phyloP scores from a whole-genome alignment of 23 tunicate genomes.

The Ascidia mentula region DNA sequence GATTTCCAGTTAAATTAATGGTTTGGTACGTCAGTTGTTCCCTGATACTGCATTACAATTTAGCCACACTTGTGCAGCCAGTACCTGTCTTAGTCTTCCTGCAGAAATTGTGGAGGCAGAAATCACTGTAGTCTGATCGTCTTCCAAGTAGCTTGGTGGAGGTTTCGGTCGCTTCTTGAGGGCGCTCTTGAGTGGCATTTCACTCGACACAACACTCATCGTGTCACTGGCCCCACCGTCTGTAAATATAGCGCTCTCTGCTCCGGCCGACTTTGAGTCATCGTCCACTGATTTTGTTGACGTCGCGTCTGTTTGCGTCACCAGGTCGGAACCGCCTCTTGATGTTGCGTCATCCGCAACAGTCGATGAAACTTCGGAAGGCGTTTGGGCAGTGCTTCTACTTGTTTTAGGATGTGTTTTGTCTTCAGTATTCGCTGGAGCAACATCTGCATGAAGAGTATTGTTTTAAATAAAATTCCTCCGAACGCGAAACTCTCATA shows the following conservation, averaged over 20 bases:
- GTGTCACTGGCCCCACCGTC: slow-evolving; percentile 23
- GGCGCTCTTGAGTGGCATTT: slow-evolving; percentile 60
- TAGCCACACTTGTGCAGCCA: too few relatives aligned
- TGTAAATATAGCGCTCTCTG: slow-evolving; percentile 23
- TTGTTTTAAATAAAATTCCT: too few relatives aligned
- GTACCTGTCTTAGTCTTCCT: slow-evolving; percentile 33
- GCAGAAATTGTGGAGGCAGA: slow-evolving; percentile 44
- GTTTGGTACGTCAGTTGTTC: too few relatives aligned
- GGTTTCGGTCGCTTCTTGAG: slow-evolving; percentile 47
- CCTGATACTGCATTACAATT: too few relatives aligned
- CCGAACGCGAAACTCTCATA: too few relatives aligned
- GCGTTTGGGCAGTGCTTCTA: background rate
- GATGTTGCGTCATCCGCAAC: slow-evolving; percentile 10
- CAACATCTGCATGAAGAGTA: background rate
- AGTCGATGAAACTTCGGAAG: background rate
- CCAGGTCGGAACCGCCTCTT: background rate
- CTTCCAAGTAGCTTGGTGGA: slow-evolving; percentile 44
- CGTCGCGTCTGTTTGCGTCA: slow-evolving; percentile 19
- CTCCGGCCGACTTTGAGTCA: background rate
- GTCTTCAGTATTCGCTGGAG: background rate
- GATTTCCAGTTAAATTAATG: too few relatives aligned
- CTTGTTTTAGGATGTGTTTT: background rate
- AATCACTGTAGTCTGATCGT: slow-evolving; percentile 52
- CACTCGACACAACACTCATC: slow-evolving; percentile 29
- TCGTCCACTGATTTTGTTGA: background rate